Conservation (phyloP, 1,140 invertebrate species). For the Cotesia chilonis region DNA sequence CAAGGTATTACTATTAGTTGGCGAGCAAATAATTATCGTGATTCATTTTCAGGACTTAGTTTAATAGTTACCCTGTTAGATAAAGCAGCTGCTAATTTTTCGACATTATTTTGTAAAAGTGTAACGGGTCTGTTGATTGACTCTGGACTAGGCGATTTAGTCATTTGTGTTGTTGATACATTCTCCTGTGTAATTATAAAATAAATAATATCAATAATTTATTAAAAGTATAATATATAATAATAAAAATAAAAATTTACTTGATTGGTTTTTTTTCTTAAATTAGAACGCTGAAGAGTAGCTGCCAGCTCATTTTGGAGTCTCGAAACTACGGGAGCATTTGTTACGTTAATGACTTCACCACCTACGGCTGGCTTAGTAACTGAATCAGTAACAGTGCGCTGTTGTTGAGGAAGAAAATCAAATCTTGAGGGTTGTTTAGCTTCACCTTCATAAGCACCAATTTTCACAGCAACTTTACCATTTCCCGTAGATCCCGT, state of each 20-base stretch:
- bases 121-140: constrained; percentile 44
- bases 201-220: neutral
- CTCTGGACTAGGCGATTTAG: constrained; percentile 32
- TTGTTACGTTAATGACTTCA: constrained; percentile 33
- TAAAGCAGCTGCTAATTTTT: constrained; percentile 57
- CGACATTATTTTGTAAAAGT: constrained; percentile 51
- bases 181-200: constrained; percentile 48
- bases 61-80: constrained; percentile 63
- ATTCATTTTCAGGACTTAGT: constrained; percentile 59
- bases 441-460: constrained; percentile 62
- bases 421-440: constrained; percentile 75
- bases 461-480: constrained; percentile 61
- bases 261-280: constrained; percentile 74
- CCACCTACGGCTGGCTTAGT: constrained; percentile 29
- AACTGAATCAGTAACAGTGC: constrained; percentile 50
- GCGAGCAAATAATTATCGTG: constrained; percentile 51
- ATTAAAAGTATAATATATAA: too few species aligned
- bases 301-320: constrained; percentile 77
- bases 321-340: constrained; percentile 69
- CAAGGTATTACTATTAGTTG: constrained; percentile 10
- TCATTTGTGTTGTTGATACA: constrained; percentile 25
- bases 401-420: constrained; percentile 67
- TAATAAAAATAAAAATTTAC: constrained; percentile 58
- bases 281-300: constrained; percentile 77
- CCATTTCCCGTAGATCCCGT: constrained; percentile 27